phyloP scores from a whole-genome alignment of 2,113 vertebrate species.

The rat (Rattus norvegicus) region GRCr8 NC_086021.1:58217001-58217500 shows the following conservation, averaged over 20 bases:
- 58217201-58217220: conserved; percentile 11
- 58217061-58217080: conserved; percentile 17
- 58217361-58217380: background rate
- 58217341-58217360: background rate
- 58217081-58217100: background rate
- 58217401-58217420: background rate
- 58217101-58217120: conserved; percentile 3
- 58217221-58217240: background rate
- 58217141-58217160: background rate
- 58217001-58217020: background rate
- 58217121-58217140: background rate
- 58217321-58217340: background rate
- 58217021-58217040: background rate
- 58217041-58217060: background rate
- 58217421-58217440: conserved; percentile 4
- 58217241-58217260: background rate
- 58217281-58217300: conserved; percentile 36
- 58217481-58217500: conserved; percentile 9
- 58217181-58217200: background rate
- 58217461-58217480: conserved; percentile 13
- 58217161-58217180: conserved; percentile 9
- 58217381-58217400: background rate
- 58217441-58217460: conserved; percentile 14
- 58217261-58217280: background rate
- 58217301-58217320: background rate